A percentile compares a stretch with the other conserved stretches of the same genome.
These are phyloP conservation scores for Chydorus sphaericus DNA, from an alignment of 2,888 invertebrate species.

Conservation along the genomic window DNA sequence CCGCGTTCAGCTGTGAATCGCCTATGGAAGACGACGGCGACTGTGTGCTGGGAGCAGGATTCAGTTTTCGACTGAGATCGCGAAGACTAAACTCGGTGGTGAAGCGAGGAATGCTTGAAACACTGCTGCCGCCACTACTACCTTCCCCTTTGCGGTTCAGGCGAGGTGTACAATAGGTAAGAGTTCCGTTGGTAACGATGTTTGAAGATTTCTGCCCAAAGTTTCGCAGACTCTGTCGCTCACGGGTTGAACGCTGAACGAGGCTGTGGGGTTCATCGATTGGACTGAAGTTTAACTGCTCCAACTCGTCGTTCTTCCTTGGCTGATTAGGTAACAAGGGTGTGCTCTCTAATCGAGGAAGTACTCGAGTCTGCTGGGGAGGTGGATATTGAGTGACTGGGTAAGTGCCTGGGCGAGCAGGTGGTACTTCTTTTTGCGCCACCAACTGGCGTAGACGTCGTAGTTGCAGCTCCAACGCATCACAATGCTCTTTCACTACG, in stretches of 20 bases:
- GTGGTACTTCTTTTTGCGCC: neutral
- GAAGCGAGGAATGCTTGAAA: neutral
- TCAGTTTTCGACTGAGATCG: slow-evolving; percentile 7
- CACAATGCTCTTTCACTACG: slow-evolving; percentile 7
- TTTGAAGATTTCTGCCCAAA: neutral
- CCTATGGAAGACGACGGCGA: neutral
- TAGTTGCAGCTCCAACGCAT: slow-evolving; percentile 1
- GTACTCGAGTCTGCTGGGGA: neutral
- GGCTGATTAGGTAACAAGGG: slow-evolving; percentile 4
- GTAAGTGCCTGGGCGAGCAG: neutral
- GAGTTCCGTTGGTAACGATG: slow-evolving; percentile 7
- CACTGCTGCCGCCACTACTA: neutral
- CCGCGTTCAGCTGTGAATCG: slow-evolving; percentile 9
- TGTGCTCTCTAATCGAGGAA: slow-evolving; percentile 10
- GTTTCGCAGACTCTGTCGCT: slow-evolving; percentile 1
- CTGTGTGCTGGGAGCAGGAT: neutral
- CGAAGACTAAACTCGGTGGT: slow-evolving; percentile 1
- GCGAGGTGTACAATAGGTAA: slow-evolving; percentile 7
- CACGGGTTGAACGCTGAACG: neutral
- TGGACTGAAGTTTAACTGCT: neutral
- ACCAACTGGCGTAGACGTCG: slow-evolving; percentile 5
- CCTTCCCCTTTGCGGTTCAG: neutral
- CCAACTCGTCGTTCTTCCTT: neutral
- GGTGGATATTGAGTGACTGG: too few relatives aligned
- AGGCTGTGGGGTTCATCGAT: neutral